These are phyloP conservation scores for Drosophila melanogaster DNA, from an alignment of 1,140 invertebrate species.

Conservation along the genomic window DNA sequence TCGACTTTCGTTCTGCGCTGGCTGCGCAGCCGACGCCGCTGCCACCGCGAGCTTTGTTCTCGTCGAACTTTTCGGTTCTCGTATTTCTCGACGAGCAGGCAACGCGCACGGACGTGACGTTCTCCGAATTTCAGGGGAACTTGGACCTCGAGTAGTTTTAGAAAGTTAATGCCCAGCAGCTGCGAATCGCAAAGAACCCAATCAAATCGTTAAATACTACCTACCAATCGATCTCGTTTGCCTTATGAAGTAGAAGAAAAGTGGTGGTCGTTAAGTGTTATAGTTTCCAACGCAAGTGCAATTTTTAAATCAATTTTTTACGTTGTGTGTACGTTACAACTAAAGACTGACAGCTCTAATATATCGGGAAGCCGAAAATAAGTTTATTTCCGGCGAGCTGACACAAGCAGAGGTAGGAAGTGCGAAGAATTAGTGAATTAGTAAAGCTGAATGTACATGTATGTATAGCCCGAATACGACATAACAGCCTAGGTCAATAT, in stretches of 20 bases:
- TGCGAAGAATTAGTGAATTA: too few species aligned
- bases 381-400: slow-evolving; percentile 6
- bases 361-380: slow-evolving; percentile 3
- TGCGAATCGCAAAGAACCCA: slow-evolving; percentile 6
- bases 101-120: slow-evolving; percentile 43
- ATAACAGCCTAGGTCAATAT: slow-evolving; percentile 83
- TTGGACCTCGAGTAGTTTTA: slow-evolving; percentile 61
- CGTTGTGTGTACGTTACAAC: slow-evolving; percentile 20
- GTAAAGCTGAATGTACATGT: not conserved
- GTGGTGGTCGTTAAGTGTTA: not conserved
- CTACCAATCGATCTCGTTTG: slow-evolving; percentile 45
- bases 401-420: slow-evolving; percentile 16
- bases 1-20: slow-evolving; percentile 40
- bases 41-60: slow-evolving; percentile 60
- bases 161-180: slow-evolving; percentile 38
- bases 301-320: slow-evolving; percentile 39
- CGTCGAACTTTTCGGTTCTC: slow-evolving; percentile 61
- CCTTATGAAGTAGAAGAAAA: slow-evolving; percentile 30
- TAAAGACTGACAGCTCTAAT: slow-evolving; percentile 31
- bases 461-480: not conserved
- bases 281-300: slow-evolving; percentile 36
- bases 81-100: slow-evolving; percentile 74
- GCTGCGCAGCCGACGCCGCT: slow-evolving; percentile 33
- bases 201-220: not conserved
- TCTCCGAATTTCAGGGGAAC: slow-evolving; percentile 1